Evolutionary conservation across 35 echinoderm and acorn worm species (phyloP).

Genomic region (Acanthaster planci): DNA sequence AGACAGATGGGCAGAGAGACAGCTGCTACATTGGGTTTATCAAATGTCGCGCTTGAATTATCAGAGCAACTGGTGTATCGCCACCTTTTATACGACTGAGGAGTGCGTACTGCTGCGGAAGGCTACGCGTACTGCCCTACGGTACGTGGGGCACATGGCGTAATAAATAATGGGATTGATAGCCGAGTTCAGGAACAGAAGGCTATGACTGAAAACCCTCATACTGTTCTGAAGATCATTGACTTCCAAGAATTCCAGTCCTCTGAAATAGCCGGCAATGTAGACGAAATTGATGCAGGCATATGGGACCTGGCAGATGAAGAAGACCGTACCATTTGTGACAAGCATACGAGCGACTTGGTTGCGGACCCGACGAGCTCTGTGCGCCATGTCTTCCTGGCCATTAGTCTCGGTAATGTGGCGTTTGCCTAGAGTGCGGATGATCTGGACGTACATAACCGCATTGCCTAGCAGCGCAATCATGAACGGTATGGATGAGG

Average conservation of each 20-base stretch:
- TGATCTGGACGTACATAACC: slow-evolving; percentile 62
- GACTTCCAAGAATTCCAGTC: slow-evolving; percentile 17
- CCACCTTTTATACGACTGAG: no score
- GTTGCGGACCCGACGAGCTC: slow-evolving; percentile 45
- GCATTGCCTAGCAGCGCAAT: slow-evolving; percentile 50
- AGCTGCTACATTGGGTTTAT: no score
- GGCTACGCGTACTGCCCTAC: slow-evolving; percentile 60
- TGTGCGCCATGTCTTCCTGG: not conserved
- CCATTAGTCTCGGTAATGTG: slow-evolving; percentile 27
- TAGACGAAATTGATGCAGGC: slow-evolving; percentile 27
- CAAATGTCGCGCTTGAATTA: no score
- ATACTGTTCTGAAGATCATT: slow-evolving; percentile 19
- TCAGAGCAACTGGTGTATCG: no score
- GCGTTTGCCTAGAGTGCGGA: slow-evolving; percentile 53
- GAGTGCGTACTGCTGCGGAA: slow-evolving; percentile 8
- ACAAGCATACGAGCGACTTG: slow-evolving; percentile 83
- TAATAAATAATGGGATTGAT: slow-evolving; percentile 91
- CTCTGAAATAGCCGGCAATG: not conserved
- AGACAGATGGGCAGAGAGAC: no score
- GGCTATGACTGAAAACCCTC: slow-evolving; percentile 25
- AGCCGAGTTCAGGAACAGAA: slow-evolving; percentile 81
- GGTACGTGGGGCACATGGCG: slow-evolving; percentile 67
- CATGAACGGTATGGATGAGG: slow-evolving; percentile 65
- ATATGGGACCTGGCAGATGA: slow-evolving; percentile 74
- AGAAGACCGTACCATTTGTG: slow-evolving; percentile 76